A percentile compares a stretch with the other conserved stretches of the same genome.
Conservation (phyloP, 2,888 invertebrate genomes). For the Unio delphinus region DNA sequence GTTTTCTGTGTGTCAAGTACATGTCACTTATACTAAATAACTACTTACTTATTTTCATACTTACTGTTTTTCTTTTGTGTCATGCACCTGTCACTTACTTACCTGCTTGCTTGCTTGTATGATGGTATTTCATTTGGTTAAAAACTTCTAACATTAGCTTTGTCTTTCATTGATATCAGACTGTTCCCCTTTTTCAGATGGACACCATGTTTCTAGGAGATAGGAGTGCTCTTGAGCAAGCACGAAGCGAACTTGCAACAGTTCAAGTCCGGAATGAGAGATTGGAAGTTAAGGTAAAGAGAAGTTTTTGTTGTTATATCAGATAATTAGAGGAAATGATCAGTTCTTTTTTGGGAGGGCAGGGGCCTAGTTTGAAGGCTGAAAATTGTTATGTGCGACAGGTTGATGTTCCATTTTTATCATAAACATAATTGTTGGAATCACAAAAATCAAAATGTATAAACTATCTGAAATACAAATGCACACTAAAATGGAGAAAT, state of each 20-base stretch:
- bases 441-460: no score
- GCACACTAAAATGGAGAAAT: no score
- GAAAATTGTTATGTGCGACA: no score
- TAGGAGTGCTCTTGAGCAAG: conserved; percentile 53
- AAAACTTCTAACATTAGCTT: background rate
- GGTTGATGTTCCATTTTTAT: no score
- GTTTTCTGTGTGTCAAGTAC: no score
- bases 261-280: conserved; percentile 64
- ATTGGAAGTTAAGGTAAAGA: conserved; percentile 57
- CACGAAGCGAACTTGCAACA: conserved; percentile 60
- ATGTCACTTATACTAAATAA: background rate
- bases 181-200: conserved; percentile 40
- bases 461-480: no score
- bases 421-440: no score
- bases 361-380: no score
- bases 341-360: no score
- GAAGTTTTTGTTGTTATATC: no score
- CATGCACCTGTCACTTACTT: background rate
- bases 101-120: background rate
- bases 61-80: background rate
- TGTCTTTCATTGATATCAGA: background rate
- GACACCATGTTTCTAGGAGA: conserved; percentile 58
- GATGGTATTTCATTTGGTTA: background rate
- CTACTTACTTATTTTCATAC: background rate
- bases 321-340: no score